Evolutionary conservation across 1,140 invertebrate species (phyloP), one percentile per base, ranked within the genome.

Genomic region (Scaptomyza graminum): DNA sequence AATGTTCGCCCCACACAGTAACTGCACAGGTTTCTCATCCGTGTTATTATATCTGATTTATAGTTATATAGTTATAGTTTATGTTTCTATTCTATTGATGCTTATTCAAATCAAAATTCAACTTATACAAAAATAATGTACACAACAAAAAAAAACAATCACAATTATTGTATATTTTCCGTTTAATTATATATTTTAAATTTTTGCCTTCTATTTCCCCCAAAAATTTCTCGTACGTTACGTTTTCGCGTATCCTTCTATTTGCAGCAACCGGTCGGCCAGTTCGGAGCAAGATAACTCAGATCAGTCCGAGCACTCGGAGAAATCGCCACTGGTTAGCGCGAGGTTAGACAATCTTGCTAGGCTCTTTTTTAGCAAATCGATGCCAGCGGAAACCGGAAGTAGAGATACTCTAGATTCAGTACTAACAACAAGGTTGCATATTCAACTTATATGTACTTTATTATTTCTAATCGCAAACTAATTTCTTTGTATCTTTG

Each of bases 321-420:
- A 94, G 82, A 93, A 93, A 60, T 93, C 94, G 37, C 94, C 94
- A 11, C 90, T 94, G 69, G 93, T 94, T 78, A 92, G 93, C 71
- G 91, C 93, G 92, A 94, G 94, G 79, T 93, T 94, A 62, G 94
- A 95, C 87, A 94, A 94, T 60, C 90, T 95, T 46, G 94, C 94
- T 41, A 94, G 93, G 85, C 80, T 95, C 74, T 92, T 95, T 78
- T 95, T 94, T 90, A 94, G 93, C 91, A 94, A 94, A 88, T 91
- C 84, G 82, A 90, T 92, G 87, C 85, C 91, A 90, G 81, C 91
- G 91, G 85, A 90, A 94, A 93, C 87, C 87, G 90, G 90, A 91
- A 91, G 90, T 91, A 91, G 90, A 91, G 90, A 91, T 90, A 91
- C 90, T 72, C 87, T 91, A 91, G 90, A 91, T 85, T 91, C 90